Base-by-base conservation (phyloP, 2,888 invertebrate genomes). In the Cheilosia vulpina region DNA sequence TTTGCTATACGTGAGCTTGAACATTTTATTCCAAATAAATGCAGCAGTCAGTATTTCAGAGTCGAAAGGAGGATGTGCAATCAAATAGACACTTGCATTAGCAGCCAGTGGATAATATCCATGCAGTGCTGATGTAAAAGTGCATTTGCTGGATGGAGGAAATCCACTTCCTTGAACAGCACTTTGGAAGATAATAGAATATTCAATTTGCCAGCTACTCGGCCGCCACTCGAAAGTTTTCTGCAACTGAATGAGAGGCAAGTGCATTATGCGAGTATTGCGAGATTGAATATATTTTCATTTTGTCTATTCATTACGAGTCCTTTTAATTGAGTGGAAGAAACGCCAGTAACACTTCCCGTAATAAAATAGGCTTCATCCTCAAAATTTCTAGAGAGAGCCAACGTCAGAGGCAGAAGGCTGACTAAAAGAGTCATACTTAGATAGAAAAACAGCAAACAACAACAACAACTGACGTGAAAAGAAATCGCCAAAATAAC, bases 161-260 rank as follows among this genome's bases (percentile, higher is more conserved):
- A 63, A 47, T 55, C 63, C 73, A 65, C 63, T 73, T 62, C 55
- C 15, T 63, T 47, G 55, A 34, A 47, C 19, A 31, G 73, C 55
- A 63, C 73, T 73, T 73, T 17, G 17, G 43, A 31, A 53, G 45
- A 73, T 63, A 73, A 73, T 63, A 55, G 63, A 63, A 73, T 73
- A 55, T 73, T 73, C 63, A 63, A 63, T 53, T 57, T 24, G 45
- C 45, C 17, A 34, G 31, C 53, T 38, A 38, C 11, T 27, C 6
- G 11, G 2, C 34, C 11, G 11, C 38, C 38, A 73, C 60, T 72
- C 52, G 71, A 38, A 9, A 50, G 45, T 47, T 47, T 9, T 47
- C 19, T 47, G 47, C 45, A 45, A 45, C 6, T 19, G 47, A 47
- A 47, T 19, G 19, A 7, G 47, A 7, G 9, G 7, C 19, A 47